Percentiles rank a stretch among this genome's conserved stretches.
Evolutionary conservation across 2,888 invertebrate species (phyloP).

Genomic region (Epiblema foenella): DNA sequence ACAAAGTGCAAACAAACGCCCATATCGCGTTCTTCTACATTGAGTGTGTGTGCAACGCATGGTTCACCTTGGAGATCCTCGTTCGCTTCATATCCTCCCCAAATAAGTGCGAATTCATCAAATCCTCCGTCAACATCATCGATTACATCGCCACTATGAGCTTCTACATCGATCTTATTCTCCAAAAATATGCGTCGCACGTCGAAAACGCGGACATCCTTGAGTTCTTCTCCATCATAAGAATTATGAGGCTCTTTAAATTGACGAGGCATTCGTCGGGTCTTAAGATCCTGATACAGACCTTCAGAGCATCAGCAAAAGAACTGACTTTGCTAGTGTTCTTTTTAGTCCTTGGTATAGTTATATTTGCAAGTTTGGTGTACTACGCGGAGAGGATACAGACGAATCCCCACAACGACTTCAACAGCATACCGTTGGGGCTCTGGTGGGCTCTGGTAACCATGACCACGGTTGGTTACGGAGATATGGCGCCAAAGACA

Average conservation of each 20-base stretch:
- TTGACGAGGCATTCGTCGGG: conserved; percentile 98
- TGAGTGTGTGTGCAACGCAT: conserved; percentile 99
- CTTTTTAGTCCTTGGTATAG: conserved; percentile 98
- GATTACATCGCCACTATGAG: conserved; percentile 99
- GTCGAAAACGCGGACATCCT: conserved; percentile 97
- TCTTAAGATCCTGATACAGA: conserved; percentile 98
- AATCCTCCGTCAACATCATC: conserved; percentile 98
- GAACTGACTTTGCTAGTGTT: conserved; percentile 98
- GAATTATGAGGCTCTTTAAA: conserved; percentile 99
- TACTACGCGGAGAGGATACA: conserved; percentile 99
- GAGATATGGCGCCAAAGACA: conserved; percentile 99
- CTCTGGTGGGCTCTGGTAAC: conserved; percentile 99
- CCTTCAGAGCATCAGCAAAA: conserved; percentile 98
- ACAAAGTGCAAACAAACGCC: conserved; percentile 97
- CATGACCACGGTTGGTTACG: conserved; percentile 99
- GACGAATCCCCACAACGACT: conserved; percentile 97
- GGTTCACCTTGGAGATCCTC: conserved; percentile 99
- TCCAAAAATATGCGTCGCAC: conserved; percentile 95
- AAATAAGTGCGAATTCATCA: conserved; percentile 97
- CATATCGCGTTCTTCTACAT: conserved; percentile 99
- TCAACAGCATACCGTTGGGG: conserved; percentile 98
- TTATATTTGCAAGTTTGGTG: conserved; percentile 98
- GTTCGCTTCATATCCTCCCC: conserved; percentile 96
- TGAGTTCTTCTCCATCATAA: conserved; percentile 98
- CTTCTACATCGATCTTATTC: conserved; percentile 97